Base-by-base conservation (phyloP, 1,140 invertebrate species). In the Drosophila micromelanica region DNA sequence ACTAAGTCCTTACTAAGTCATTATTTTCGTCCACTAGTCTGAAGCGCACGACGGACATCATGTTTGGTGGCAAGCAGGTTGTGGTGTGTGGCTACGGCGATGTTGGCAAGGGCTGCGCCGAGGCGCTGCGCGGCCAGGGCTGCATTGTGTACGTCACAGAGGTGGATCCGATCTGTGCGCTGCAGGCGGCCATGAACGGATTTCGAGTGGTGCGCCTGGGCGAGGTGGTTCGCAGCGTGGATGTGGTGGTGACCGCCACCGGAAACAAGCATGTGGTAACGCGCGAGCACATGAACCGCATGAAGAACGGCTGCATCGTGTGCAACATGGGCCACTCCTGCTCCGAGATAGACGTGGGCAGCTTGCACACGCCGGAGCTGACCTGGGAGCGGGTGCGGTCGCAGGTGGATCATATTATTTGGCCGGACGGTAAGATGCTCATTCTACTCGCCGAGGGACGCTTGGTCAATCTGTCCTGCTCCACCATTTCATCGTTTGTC, bases 321-420 rank as follows among this genome's bases (percentile, higher is more conserved):
- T 99, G 98, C 92, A 99, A 99, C 93, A 99, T 99, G 97, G 98
- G 98, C 0, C 98, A 99, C 93, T 98, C 97, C 46, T 98, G 98
- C 92, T 99, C 97, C 6, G 98, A 99, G 94, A 98, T 99, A 70
- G 98, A 99, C 94, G 97, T 99, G 78, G 97, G 97, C 92, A 97
- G 97, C 91, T 93, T 99, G 69, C 93, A 97, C 55, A 98, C 97
- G n/a, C 97, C 97, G 0, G 98, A 99, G 90, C 92, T 99, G 64
- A 97, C 97, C 23, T 99, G 98, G 98, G 97, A 99, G 93, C 97
- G 98, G 91, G 98, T 99, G 3, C 94, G 98, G 49, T 98, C 98
- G 13, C 98, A 99, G 94, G 98, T 99, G 20, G 98, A 99, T 92
- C 98, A 99, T 92, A 96, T 99, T 68, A 98, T 98, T 78, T 99